Conservation (phyloP, 35 echinoderm and acorn worm species). For the Strongylocentrotus purpuratus region DNA sequence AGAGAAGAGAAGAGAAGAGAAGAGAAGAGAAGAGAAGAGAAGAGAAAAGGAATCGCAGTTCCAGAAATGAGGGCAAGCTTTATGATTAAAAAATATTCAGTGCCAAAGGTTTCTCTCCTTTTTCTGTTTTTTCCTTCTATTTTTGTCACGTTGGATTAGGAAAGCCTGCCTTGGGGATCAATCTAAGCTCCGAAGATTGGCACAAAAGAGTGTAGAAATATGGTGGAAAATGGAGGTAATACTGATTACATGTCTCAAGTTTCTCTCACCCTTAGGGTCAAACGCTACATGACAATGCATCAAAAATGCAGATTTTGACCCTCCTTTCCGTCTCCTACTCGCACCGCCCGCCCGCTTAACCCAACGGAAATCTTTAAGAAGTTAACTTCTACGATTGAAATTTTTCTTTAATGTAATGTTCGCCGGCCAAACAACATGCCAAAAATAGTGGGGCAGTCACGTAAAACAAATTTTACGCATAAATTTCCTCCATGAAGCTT, state of each 20-base stretch:
- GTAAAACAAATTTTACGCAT: neutral
- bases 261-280: neutral
- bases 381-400: neutral
- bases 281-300: neutral
- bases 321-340: neutral
- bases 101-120: neutral
- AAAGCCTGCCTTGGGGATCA: neutral
- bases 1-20: too few relatives aligned
- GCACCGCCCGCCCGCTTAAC: too few relatives aligned
- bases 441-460: neutral
- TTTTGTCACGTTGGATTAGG: neutral
- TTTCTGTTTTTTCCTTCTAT: neutral
- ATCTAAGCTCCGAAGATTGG: neutral
- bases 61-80: neutral
- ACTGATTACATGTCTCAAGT: neutral
- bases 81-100: neutral
- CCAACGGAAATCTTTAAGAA: neutral
- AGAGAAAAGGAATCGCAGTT: too few relatives aligned
- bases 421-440: neutral
- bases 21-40: too few relatives aligned
- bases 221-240: neutral
- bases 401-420: neutral
- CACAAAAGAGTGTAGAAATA: neutral
- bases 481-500: neutral
- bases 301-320: neutral